These are phyloP conservation scores for Cynaeus angustus DNA, from an alignment of 2,888 invertebrate genomes.

Conservation along the genomic window DNA sequence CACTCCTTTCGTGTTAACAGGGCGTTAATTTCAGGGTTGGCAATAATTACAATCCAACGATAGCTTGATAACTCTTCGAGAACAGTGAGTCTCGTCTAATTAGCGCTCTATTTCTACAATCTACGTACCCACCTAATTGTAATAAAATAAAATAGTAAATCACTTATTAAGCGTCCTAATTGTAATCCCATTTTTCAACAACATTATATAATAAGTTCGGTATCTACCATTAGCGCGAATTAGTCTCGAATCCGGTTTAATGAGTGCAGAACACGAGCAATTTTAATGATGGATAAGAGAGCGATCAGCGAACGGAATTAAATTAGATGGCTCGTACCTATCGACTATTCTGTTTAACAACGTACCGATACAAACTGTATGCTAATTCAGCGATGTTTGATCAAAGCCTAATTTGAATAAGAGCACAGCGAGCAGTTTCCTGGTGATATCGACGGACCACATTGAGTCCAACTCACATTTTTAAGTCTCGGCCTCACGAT, in stretches of 20 bases:
- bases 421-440: constrained; percentile 36
- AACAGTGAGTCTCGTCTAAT: background rate
- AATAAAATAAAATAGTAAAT: background rate
- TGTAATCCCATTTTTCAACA: constrained; percentile 3
- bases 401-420: constrained; percentile 49
- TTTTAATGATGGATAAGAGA: constrained; percentile 41
- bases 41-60: background rate
- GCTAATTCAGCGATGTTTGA: constrained; percentile 51
- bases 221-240: constrained; percentile 34
- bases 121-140: too few species aligned
- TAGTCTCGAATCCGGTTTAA: constrained; percentile 30
- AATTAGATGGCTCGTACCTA: constrained; percentile 41
- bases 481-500: constrained; percentile 58
- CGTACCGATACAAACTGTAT: constrained; percentile 50
- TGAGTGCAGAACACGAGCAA: constrained; percentile 30
- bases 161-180: constrained; percentile 7
- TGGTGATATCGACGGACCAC: constrained; percentile 53
- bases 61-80: constrained; percentile 17
- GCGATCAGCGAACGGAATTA: constrained; percentile 37
- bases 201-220: constrained; percentile 7
- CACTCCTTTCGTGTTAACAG: background rate
- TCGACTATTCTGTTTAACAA: constrained; percentile 34
- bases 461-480: constrained; percentile 47
- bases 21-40: constrained; percentile 12
- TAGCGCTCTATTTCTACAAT: too few species aligned